A percentile compares a stretch with the other conserved stretches of the same genome.
phyloP scores from a whole-genome alignment of 2,797 vertebrate species.

The Xyrichtys novacula region DNA sequence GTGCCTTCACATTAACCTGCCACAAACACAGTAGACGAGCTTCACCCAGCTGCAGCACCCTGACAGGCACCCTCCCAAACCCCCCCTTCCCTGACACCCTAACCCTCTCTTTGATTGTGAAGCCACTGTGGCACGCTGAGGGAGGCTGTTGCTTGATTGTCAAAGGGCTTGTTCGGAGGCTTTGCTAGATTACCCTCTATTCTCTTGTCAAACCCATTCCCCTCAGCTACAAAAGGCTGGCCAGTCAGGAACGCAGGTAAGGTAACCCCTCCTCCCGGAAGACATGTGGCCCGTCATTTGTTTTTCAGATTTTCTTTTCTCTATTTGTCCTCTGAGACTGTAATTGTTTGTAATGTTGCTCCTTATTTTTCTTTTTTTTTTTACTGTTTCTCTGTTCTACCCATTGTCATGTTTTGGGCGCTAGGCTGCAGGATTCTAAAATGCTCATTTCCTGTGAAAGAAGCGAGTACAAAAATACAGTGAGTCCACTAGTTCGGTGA shows the following conservation, averaged over 20 bases:
- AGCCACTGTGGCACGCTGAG: slow-evolving; percentile 72
- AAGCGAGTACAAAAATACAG: slow-evolving; percentile 38
- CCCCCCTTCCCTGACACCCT: slow-evolving; percentile 22
- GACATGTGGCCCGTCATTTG: slow-evolving; percentile 77
- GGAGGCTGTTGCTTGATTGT: slow-evolving; percentile 73
- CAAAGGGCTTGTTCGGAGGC: slow-evolving; percentile 71
- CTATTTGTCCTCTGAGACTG: slow-evolving; percentile 66
- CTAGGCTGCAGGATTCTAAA: slow-evolving; percentile 83
- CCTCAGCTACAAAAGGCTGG: slow-evolving; percentile 90
- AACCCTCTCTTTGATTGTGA: slow-evolving; percentile 67
- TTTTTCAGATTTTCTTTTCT: slow-evolving; percentile 69
- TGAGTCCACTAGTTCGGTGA: slow-evolving; percentile 27
- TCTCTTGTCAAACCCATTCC: slow-evolving; percentile 89
- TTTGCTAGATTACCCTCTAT: slow-evolving; percentile 87
- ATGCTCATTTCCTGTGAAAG: slow-evolving; percentile 54
- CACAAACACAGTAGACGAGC: slow-evolving; percentile 43
- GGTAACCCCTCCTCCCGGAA: slow-evolving; percentile 76
- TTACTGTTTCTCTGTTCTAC: slow-evolving; percentile 73
- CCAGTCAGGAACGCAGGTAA: slow-evolving; percentile 87
- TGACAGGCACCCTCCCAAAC: slow-evolving; percentile 7
- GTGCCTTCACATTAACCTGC: slow-evolving; percentile 59
- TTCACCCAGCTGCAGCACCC: slow-evolving; percentile 51
- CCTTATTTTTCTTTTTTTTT: slow-evolving; percentile 60
- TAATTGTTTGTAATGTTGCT: slow-evolving; percentile 73
- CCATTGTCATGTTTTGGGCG: slow-evolving; percentile 74